Evolutionary conservation across 2,888 invertebrate species (phyloP).

Genomic region (Vandiemenella viatica): DNA sequence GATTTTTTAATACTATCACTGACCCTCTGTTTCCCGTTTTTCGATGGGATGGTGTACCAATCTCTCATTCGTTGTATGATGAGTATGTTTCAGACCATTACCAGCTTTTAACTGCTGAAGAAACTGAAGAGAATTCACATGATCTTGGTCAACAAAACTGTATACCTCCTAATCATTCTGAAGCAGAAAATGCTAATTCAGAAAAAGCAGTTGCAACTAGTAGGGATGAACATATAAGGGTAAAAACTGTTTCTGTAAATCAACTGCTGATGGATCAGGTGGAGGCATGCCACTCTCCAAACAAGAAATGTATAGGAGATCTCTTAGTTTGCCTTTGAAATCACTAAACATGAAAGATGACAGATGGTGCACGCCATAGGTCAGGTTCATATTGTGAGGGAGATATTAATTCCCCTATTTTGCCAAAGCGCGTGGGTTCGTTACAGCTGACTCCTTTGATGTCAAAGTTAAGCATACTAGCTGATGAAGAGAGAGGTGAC

Average conservation of each 20-base stretch:
- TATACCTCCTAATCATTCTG: background rate
- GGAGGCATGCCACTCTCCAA: slow-evolving; percentile 1
- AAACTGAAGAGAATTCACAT: slow-evolving; percentile 8
- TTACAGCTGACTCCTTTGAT: slow-evolving; percentile 65
- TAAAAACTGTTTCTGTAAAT: background rate
- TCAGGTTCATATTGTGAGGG: background rate
- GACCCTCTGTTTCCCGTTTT: slow-evolving; percentile 68
- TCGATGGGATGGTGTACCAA: slow-evolving; percentile 54
- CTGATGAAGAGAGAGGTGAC: slow-evolving; percentile 44
- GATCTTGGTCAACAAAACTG: background rate
- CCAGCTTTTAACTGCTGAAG: slow-evolving; percentile 18
- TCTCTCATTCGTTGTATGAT: slow-evolving; percentile 56
- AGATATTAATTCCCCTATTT: slow-evolving; percentile 20
- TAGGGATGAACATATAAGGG: background rate
- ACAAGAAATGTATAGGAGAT: slow-evolving; percentile 30
- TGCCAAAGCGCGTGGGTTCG: slow-evolving; percentile 42
- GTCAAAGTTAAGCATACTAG: slow-evolving; percentile 63
- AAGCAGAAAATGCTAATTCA: background rate
- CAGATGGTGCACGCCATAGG: slow-evolving; percentile 10
- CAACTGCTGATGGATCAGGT: background rate
- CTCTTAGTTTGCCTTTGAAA: slow-evolving; percentile 57
- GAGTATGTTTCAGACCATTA: slow-evolving; percentile 52
- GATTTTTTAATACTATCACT: slow-evolving; percentile 51
- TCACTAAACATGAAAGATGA: slow-evolving; percentile 33
- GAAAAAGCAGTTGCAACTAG: background rate